Percentiles rank a stretch among this genome's conserved stretches.
Evolutionary conservation across 2,888 invertebrate genomes (phyloP).

Genomic region (Vanessa cardui): DNA sequence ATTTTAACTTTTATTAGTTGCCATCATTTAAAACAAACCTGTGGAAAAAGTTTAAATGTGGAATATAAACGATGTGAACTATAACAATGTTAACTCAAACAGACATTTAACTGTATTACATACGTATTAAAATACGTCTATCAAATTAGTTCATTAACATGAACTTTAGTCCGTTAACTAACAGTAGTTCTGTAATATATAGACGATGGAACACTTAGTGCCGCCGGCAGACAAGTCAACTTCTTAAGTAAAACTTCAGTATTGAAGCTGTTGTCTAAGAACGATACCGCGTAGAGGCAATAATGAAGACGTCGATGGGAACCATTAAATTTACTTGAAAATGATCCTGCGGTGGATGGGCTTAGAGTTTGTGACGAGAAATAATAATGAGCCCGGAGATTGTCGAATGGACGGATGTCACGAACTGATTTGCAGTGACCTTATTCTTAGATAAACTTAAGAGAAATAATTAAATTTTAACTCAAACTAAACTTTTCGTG

Average conservation of each 20-base stretch:
- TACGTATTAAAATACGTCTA: neutral
- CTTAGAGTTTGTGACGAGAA: constrained; percentile 24
- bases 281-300: constrained; percentile 24
- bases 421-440: constrained; percentile 20
- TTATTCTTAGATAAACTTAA: constrained; percentile 21
- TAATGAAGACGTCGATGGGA: constrained; percentile 33
- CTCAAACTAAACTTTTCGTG: constrained; percentile 9
- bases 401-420: constrained; percentile 18
- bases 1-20: no score
- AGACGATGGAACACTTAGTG: constrained; percentile 11
- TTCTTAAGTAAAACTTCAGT: constrained; percentile 19
- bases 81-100: no score
- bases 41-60: no score
- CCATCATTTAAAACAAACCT: no score
- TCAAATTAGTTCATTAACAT: constrained; percentile 3
- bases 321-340: constrained; percentile 40
- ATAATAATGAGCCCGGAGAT: constrained; percentile 30
- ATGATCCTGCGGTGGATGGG: constrained; percentile 26
- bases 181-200: constrained; percentile 9
- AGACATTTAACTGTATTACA: neutral
- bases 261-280: constrained; percentile 23
- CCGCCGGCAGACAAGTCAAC: constrained; percentile 14
- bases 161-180: constrained; percentile 9
- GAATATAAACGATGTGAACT: no score
- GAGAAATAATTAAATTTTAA: constrained; percentile 20